Percentiles rank a stretch among this genome's conserved stretches.
These are phyloP conservation scores for Schizopygopsis pylzovi DNA, from an alignment of 2,797 vertebrate genomes.

Conservation along the genomic window DNA sequence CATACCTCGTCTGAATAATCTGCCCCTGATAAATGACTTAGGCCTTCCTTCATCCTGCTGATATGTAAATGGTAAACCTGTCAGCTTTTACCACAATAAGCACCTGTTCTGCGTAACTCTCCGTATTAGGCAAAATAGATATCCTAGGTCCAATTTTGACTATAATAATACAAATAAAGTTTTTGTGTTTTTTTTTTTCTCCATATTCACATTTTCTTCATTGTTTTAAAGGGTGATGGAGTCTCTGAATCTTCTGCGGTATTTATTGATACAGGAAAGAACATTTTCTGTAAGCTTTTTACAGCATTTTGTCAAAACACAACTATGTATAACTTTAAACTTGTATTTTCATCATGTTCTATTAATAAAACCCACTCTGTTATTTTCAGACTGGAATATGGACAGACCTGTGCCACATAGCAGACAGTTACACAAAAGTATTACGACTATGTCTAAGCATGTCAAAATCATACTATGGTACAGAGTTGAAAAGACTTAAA, in stretches of 20 bases:
- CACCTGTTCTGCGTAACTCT: neutral
- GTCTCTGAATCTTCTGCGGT: constrained; percentile 90
- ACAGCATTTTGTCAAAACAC: neutral
- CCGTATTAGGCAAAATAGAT: neutral
- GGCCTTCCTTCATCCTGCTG: constrained; percentile 28
- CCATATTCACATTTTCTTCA: constrained; percentile 8
- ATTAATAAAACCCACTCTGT: neutral
- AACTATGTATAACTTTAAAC: neutral
- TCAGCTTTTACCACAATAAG: neutral
- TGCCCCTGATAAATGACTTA: constrained; percentile 55
- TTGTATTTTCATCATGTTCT: neutral
- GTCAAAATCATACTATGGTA: constrained; percentile 87
- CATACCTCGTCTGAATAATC: constrained; percentile 46
- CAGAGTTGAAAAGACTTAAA: constrained; percentile 85
- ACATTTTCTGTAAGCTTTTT: constrained; percentile 80
- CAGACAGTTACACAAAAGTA: constrained; percentile 84
- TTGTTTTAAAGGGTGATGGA: constrained; percentile 87
- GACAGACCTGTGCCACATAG: constrained; percentile 81
- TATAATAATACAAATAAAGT: neutral
- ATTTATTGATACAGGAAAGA: constrained; percentile 86
- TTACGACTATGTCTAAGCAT: constrained; percentile 87
- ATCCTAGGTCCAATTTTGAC: neutral
- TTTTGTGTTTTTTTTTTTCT: neutral
- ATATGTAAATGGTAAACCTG: constrained; percentile 20
- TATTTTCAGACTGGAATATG: constrained; percentile 75